Evolutionary conservation across 2,113 vertebrate species (phyloP), one percentile per base, ranked within the genome.

Genomic region (Odocoileus hemionus): DNA sequence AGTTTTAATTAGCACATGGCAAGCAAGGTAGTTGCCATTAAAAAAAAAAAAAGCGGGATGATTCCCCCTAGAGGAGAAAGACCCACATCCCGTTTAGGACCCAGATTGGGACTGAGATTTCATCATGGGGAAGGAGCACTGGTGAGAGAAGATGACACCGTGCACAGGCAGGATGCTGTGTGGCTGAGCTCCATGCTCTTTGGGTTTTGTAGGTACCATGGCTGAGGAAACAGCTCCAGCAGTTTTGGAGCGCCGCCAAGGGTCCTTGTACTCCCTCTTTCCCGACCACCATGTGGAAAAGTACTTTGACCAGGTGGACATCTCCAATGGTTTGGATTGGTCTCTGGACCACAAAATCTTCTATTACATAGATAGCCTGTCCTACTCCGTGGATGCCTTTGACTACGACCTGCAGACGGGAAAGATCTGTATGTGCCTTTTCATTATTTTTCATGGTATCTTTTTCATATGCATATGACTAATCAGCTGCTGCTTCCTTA

Each of bases 261-360:
- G 99, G 2, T 98, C 99, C 26, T 93, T 99, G 50, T 99, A 99
- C 64, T 98, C 98, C 0, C 99, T 99, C 33, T 98, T 98, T 82
- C 74, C 99, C 0, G 98, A 99, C 95, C 99, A 98, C 97, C 98
- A 98, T 0, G 99, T 99, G 30, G 97, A 99, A 97, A 99, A 99
- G 93, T 99, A 99, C 95, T 99, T 99, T 39, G 99, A 99, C 95
- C 98, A 99, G 97, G 99, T 99, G 98, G 99, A 99, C 98, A 99
- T 99, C 96, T 99, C 99, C 39, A 99, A 99, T 1, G 99, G 99
- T 28, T 95, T 99, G 98, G 99, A 99, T 92, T 99, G 99, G 99
- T 99, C 99, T 0, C 96, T 99, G 92, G 99, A 99, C 97, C 99
- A 99, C 96, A 99, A 88, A 92, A 99, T 98, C 14, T 99, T 99